Conservation (phyloP, 1,140 invertebrate species). For the Euwallacea similis region DNA sequence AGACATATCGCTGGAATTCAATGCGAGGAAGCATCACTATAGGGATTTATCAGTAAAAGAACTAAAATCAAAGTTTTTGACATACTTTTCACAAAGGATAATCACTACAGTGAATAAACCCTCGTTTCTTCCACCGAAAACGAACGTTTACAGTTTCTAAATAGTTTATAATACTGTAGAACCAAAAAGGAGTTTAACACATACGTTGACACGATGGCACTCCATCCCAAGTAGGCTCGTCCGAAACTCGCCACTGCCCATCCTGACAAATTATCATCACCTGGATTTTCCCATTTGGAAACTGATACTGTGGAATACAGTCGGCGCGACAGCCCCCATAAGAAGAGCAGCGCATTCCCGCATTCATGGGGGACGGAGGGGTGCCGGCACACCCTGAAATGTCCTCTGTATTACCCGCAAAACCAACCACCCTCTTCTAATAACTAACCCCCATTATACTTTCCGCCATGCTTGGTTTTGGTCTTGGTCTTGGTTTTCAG, state of each 20-base stretch:
- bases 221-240: constrained; percentile 54
- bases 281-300: constrained; percentile 60
- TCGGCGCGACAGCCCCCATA: constrained; percentile 59
- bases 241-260: constrained; percentile 61
- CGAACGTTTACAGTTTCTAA: too few relatives aligned
- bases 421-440: not conserved
- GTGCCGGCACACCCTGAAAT: constrained; percentile 32
- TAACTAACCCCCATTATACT: constrained; percentile 8
- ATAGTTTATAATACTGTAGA: too few relatives aligned
- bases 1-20: constrained; percentile 67
- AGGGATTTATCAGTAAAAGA: not conserved
- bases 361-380: constrained; percentile 54
- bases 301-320: constrained; percentile 61
- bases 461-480: constrained; percentile 10
- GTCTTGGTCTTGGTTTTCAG: constrained; percentile 21
- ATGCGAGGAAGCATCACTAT: constrained; percentile 34
- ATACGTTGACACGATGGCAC: constrained; percentile 67
- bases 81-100: too few relatives aligned
- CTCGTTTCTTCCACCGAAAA: too few relatives aligned
- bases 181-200: constrained; percentile 24
- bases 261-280: constrained; percentile 60
- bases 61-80: not conserved
- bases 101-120: too few relatives aligned
- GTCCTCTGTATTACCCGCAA: not conserved
- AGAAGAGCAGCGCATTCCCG: constrained; percentile 54